Evolutionary conservation across 2,113 vertebrate genomes (phyloP), one percentile per base, ranked within the genome.

Genomic region (Poeciliopsis prolifica): DNA sequence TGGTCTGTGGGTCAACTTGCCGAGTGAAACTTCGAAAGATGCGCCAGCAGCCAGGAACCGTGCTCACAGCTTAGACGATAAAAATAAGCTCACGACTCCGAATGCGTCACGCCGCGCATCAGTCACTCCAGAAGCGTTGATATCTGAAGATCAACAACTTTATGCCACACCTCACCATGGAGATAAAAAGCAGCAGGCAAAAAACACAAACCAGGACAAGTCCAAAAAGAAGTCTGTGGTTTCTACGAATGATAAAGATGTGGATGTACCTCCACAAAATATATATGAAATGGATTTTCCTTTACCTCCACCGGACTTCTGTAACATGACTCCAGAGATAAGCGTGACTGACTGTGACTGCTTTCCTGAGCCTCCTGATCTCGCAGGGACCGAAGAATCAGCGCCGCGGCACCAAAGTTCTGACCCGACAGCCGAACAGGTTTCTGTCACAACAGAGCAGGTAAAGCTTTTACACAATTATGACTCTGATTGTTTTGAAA

Each of bases 281-380:
- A n/a, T 3, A n/a, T 24, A n/a, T 58, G 51, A 58, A 0, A 30
- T 54, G 42, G 40, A 72, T 11, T 89, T 90, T 17, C 82, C 86
- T 58, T 35, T 3, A 6, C 69, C 78, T 0, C 81, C 80, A 58
- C 92, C 91, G 0, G 88, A 90, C 4, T 51, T 94, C 40, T 91
- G 89, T 2, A 33, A 87, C 72, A 72, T 87, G 8, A n/a, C 91
- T 70, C 88, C 81, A 60, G 94, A 94, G 19, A 15, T 79, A 3
- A 72, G 87, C 3, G 0, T 12, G 6, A 66, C 72, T 22, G 58
- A 87, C 0, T 60, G 12, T 3, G 68, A 79, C 35, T 2, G 37
- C 1, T 61, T 42, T 26, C 10, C 77, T 0, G 74, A 77, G 3
- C 61, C 14, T 7, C 58, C 74, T 0, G 5, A 0, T 12, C 66